Evolutionary conservation across 92 coral and sea anemone species (phyloP), one percentile per base, ranked within the genome.

Genomic region (Bergia puertoricense): DNA sequence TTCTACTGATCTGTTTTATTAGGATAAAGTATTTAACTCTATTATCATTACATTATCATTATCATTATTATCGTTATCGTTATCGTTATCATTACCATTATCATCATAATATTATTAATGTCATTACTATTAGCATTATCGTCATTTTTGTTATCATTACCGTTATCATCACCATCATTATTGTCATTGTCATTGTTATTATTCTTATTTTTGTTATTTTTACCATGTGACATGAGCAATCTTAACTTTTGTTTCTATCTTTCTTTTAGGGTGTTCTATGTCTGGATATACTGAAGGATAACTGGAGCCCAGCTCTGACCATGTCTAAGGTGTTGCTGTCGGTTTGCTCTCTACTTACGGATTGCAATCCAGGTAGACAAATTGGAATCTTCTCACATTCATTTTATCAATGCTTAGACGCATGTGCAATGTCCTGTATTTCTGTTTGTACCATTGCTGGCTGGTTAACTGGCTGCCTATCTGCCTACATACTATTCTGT

Each of bases 231-330:
- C 30, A 23, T 72, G 39, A 72, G 76, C 15, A 10, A 72, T 8
- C 7, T 6, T 7, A 72, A 72, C 76, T 0, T 30, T 72, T 1
- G 16, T 72, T 36, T 73, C 43, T 23, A 2, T 7, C 10, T 10
- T 67, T 54, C 41, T 66, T 76, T 6, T 90, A 96, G 98, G 98
- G 98, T 80, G 91, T 90, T 76, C 92, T 96, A 41, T 96, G 98
- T 72, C 85, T 96, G 69, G 98, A 94, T 72, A 96, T 94, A 43
- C 86, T 96, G 72, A 96, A 96, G 91, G 98, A 96, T 84, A 94
- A 91, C 86, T 96, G 98, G 96, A 94, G 98, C 74, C 96, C 98
- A 36, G 98, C 96, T 2, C 92, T 96, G 18, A 96, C 98, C n/a
- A 94, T 94, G 43, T 94, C 97, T 16, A 96, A 96, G 78, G 98